Base-by-base conservation (phyloP, 2,797 vertebrate species). In the Poeciliopsis paucimaculata region DNA sequence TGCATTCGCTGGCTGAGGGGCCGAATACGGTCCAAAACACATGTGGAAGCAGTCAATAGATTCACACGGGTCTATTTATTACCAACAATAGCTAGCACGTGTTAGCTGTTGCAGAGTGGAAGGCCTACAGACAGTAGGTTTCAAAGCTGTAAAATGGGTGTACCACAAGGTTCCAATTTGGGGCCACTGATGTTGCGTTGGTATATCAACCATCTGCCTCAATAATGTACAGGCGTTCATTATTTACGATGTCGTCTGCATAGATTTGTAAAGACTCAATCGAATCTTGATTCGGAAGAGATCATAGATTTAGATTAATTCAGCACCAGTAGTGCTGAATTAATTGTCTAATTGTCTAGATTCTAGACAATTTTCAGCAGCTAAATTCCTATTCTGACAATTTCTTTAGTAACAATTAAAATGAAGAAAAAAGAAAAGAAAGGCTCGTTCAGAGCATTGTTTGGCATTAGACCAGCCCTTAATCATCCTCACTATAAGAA, bases 1-100 rank as follows among this genome's bases (percentile, higher is more conserved):
- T 84, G 74, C 1, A 46, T 86, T 84, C 62, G 73, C 43, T 74
- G 75, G 73, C 71, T 72, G 31, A 41, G 53, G 23, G 79, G 43
- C 73, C 53, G 28, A 16, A 82, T n/a, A 3, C 8, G 34, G 39
- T 73, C 31, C 13, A 26, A 51, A 45, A 51, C 78, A 81, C 53
- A 81, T 28, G 45, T 46, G 55, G 73, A 66, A 26, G 28, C 73
- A 76, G 47, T 60, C 78, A 39, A 13, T 31, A 2, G n/a, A 78
- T 49, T 46, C n/a, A 34, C 77, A 55, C 7, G 16, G 41, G 23
- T 79, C 57, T 47, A 68, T 62, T 82, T 78, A 79, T 55, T 68
- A 36, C 55, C 45, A 46, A n/a, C 43, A 4, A 46, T 28, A 46
- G 68, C 43, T 28, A 28, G 26, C 26, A 46, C 12, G 43, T 43